Base-by-base conservation (phyloP, 2,888 invertebrate species). In the Hirtodrosophila trivittata region DNA sequence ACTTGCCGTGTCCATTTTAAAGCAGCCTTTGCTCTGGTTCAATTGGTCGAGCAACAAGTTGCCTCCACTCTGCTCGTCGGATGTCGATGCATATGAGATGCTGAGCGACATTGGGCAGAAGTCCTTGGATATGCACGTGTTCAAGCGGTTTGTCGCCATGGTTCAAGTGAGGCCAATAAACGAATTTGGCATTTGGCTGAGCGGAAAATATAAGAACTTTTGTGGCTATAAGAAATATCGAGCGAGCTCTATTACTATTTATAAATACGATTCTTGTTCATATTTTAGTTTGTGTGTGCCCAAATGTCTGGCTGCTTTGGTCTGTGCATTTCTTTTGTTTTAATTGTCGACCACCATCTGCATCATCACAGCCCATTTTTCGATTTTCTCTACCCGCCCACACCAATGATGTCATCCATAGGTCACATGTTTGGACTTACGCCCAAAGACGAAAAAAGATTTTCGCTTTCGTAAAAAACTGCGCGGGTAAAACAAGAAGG, bases 401-500 rank as follows among this genome's bases (percentile, higher is more conserved):
- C 62, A 46, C 55, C 46, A 65, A 74, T 82, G 82, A 82, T 86
- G 82, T 82, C 82, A 82, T 83, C 63, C 50, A 25, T 28, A 63
- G 41, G 47, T 82, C 82, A 82, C 83, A 86, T 86, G 82, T 70
- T 86, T 80, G 65, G 68, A 58, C 52, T 46, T 50, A 58, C 51
- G 73, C 63, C 74, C 69, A 60, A 71, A 81, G 42, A 45, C 52
- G 49, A 39, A 47, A 12, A 33, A 16, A 37, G 18, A 35, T 32
- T 39, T 35, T 45, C 14, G 8, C 9, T 18, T 42, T 41, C 18
- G 21, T n/a, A 3, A 9, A 39, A 45, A 49, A 33, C 50, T 49
- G n/a, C 10, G 9, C 21, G 45, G 4, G 1, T 3, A 9, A 18
- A 65, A 26, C 33, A 21, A 6, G 9, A 35, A 50, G 50, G 54